Evolutionary conservation across 2,797 vertebrate species (phyloP), one percentile per base, ranked within the genome.

Genomic region (Galaxias olidus): DNA sequence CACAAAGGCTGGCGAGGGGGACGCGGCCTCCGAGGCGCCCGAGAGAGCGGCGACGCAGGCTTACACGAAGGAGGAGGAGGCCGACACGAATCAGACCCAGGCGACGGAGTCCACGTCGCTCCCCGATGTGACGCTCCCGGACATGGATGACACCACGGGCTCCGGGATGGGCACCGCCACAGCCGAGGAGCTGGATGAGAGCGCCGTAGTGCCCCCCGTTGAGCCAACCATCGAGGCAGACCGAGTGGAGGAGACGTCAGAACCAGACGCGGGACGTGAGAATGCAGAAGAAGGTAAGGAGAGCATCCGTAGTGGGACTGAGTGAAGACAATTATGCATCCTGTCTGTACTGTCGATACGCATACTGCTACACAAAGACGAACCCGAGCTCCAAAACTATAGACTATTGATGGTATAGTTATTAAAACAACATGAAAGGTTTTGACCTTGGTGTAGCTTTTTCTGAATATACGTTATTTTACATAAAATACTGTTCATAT

Each of bases 121-220:
- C 8, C 2, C 46, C 3, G 4, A 0, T 1, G 13, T 4, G 44
- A 1, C 4, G 42, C n/a, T 42, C 12, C 9, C 15, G 4, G 65
- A 56, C 3, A 7, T 63, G 0, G 76, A 82, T 1, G 30, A 42
- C 8, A 0, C 48, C 9, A 3, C n/a, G 4, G 87, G 84, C 15
- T 91, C 89, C 8, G 89, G 87, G 58, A 73, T 82, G 61, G 0
- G 1, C 14, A 30, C 63, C 0, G 0, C 18, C 0, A 0, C 0
- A 9, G 0, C n/a, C 2, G 75, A 75, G 9, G 72, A 73, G 0
- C 75, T 71, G 4, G 4, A 11, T 1, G 0, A 40, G 9, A 11
- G 0, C 4, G 7, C 30, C 30, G 0, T 61, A 1, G 15, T 20
- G 8, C 8, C 50, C 54, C n/a, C 63, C 63, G 44, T 19, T 48